Percentiles rank a stretch among this genome's conserved stretches.
Evolutionary conservation across 2,797 vertebrate species (phyloP).

Genomic region (Psittacula echo): DNA sequence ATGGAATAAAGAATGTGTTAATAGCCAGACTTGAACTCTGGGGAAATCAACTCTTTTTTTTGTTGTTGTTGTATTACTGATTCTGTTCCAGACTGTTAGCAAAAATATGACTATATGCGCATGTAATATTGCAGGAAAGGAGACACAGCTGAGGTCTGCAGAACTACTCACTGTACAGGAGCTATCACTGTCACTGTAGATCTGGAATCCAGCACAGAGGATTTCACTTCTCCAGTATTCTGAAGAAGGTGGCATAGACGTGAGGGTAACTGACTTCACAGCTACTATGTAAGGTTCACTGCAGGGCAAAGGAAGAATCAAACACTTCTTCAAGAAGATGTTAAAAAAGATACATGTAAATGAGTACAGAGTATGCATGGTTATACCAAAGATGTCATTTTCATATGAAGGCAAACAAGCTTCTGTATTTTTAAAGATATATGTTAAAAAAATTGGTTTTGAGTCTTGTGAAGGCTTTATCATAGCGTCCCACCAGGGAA

Average conservation of each 20-base stretch:
- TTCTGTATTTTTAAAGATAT: background rate
- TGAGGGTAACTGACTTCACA: conserved; percentile 71
- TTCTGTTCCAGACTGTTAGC: background rate
- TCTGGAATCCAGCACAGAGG: conserved; percentile 77
- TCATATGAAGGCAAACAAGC: background rate
- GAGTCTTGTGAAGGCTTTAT: background rate
- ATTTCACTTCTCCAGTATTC: conserved; percentile 73
- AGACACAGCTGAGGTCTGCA: background rate
- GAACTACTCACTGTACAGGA: conserved; percentile 72
- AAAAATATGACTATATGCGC: background rate
- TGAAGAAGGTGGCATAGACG: conserved; percentile 44
- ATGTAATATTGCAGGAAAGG: background rate
- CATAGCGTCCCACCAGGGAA: background rate
- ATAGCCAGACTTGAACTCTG: background rate
- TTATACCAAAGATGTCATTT: background rate
- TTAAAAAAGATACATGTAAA: background rate
- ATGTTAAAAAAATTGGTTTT: background rate
- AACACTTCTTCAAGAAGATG: background rate
- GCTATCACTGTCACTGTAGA: conserved; percentile 41
- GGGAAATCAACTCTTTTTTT: background rate
- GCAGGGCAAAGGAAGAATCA: background rate
- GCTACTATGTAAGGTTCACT: conserved; percentile 77
- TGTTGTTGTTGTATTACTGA: background rate
- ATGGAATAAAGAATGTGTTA: background rate
- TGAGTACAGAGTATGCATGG: background rate